Conservation (phyloP, 2,797 vertebrate species). For the Percopsis omiscomaycus region DNA sequence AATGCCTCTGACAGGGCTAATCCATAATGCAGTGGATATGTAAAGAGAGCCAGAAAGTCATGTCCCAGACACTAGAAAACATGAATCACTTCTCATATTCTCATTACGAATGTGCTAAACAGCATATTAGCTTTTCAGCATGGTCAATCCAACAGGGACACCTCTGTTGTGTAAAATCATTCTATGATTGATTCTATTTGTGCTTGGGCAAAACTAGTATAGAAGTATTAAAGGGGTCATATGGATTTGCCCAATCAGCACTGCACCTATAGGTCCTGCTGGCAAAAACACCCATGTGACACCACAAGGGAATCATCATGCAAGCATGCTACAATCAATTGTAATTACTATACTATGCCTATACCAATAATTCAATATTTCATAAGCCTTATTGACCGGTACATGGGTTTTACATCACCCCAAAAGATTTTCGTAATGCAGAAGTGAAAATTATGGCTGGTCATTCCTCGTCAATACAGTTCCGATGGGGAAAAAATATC, state of each 20-base stretch:
- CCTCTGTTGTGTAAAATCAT: slow-evolving; percentile 40
- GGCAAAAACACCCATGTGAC: slow-evolving; percentile 26
- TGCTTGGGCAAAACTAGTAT: slow-evolving; percentile 13
- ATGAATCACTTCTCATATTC: slow-evolving; percentile 57
- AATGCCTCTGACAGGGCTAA: slow-evolving; percentile 68
- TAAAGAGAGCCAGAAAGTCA: slow-evolving; percentile 62
- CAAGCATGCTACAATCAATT: too few relatives aligned
- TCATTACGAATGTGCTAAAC: slow-evolving; percentile 59
- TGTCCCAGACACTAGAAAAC: slow-evolving; percentile 54
- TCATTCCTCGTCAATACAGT: too few relatives aligned
- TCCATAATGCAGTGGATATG: slow-evolving; percentile 64
- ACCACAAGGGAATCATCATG: too few relatives aligned
- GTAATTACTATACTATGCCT: too few relatives aligned
- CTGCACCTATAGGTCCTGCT: slow-evolving; percentile 54
- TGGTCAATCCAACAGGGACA: slow-evolving; percentile 47
- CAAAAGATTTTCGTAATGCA: too few relatives aligned
- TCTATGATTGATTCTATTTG: slow-evolving; percentile 14
- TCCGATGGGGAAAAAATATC: too few relatives aligned
- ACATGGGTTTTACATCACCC: too few relatives aligned
- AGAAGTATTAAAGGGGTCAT: slow-evolving; percentile 33
- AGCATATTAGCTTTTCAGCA: slow-evolving; percentile 58
- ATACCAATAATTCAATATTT: too few relatives aligned
- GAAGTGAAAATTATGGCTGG: too few relatives aligned
- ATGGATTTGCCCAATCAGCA: slow-evolving; percentile 37
- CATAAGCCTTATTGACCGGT: too few relatives aligned